Evolutionary conservation across 2,888 invertebrate genomes (phyloP).

Genomic region (Athrips mouffetella): DNA sequence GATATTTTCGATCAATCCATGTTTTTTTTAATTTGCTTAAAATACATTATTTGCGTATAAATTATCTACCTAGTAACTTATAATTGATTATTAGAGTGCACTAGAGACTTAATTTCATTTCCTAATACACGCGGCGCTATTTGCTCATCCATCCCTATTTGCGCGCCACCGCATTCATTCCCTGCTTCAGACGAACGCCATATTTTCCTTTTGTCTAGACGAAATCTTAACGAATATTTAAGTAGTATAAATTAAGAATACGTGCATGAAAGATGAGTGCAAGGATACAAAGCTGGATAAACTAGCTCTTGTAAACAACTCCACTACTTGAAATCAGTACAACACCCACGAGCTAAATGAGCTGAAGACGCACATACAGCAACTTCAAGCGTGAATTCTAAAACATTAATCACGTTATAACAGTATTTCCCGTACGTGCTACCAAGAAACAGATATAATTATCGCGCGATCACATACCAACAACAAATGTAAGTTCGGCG

Average conservation of each 20-base stretch:
- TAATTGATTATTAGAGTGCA: conserved; percentile 47
- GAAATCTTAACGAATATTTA: conserved; percentile 76
- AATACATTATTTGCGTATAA: too few species aligned
- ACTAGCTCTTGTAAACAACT: not conserved
- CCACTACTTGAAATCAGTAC: too few species aligned
- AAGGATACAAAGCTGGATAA: conserved; percentile 17
- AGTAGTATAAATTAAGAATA: conserved; percentile 39
- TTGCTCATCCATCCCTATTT: conserved; percentile 69
- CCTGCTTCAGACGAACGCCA: conserved; percentile 57
- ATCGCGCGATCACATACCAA: conserved; percentile 34
- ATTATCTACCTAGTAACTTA: not conserved
- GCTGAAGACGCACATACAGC: not conserved
- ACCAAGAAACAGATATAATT: conserved; percentile 35
- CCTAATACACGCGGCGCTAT: conserved; percentile 65
- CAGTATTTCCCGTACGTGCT: conserved; percentile 15
- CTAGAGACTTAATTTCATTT: conserved; percentile 73
- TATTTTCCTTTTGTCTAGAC: conserved; percentile 78
- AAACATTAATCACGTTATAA: conserved; percentile 5
- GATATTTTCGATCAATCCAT: too few species aligned
- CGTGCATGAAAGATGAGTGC: conserved; percentile 11
- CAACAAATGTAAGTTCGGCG: conserved; percentile 56
- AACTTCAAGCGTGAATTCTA: not conserved
- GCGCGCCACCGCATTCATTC: conserved; percentile 64
- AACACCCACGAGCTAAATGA: not conserved
- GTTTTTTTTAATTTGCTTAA: too few species aligned